Conservation (phyloP, 2,113 vertebrate genomes). For the Thinocorus orbignyianus region DNA sequence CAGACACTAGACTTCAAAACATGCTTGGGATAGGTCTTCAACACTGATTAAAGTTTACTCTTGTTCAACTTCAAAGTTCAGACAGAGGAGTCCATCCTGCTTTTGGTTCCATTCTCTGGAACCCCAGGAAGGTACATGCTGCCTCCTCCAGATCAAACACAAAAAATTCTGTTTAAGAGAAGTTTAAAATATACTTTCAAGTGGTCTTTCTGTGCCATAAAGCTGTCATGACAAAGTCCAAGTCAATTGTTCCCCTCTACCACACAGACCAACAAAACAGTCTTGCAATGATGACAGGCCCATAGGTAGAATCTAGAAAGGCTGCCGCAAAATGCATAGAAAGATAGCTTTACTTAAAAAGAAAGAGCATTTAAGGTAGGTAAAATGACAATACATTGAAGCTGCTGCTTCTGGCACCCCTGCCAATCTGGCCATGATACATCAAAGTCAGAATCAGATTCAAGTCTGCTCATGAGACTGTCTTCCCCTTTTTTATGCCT, state of each 20-base stretch:
- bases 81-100: not conserved
- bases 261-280: conserved; percentile 21
- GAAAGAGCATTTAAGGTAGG: conserved; percentile 15
- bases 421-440: not conserved
- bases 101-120: not conserved
- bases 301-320: conserved; percentile 26
- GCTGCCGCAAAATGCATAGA: conserved; percentile 25
- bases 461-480: not conserved
- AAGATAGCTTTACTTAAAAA: conserved; percentile 27
- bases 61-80: conserved; percentile 24
- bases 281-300: not conserved
- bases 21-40: not conserved
- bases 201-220: conserved; percentile 32
- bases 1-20: not conserved
- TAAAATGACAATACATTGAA: conserved; percentile 15
- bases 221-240: conserved; percentile 49
- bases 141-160: conserved; percentile 19
- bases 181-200: conserved; percentile 26
- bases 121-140: conserved; percentile 10
- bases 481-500: not conserved
- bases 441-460: not conserved
- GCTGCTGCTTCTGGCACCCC: conserved; percentile 29
- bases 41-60: not conserved
- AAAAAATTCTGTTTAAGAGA: conserved; percentile 15
- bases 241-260: conserved; percentile 43